Evolutionary conservation across 2,888 invertebrate genomes (phyloP).

Genomic region (Chaetogeoica ovagalla): DNA sequence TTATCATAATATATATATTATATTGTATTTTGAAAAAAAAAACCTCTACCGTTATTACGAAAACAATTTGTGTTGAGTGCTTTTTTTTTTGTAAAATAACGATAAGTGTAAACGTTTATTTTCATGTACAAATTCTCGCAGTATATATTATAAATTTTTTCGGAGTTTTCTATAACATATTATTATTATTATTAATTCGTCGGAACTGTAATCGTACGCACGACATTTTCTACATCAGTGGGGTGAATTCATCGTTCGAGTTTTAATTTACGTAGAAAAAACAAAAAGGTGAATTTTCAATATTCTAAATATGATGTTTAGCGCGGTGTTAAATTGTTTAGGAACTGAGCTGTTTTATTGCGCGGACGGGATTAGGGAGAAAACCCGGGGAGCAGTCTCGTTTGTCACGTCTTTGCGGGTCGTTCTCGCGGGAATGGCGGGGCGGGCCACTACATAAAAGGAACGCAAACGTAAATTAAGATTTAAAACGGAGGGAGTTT

Average conservation of each 20-base stretch:
- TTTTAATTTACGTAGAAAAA: too few relatives aligned
- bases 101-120: background rate
- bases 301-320: slow-evolving; percentile 22
- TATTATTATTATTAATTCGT: background rate
- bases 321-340: slow-evolving; percentile 21
- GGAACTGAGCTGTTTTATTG: slow-evolving; percentile 16
- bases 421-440: slow-evolving; percentile 25
- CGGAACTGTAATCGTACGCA: background rate
- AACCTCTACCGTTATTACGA: too few relatives aligned
- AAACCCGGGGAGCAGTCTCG: slow-evolving; percentile 25
- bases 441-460: slow-evolving; percentile 35
- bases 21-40: too few relatives aligned
- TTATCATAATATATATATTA: too few relatives aligned
- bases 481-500: slow-evolving; percentile 18
- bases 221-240: too few relatives aligned
- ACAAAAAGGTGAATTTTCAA: slow-evolving; percentile 5
- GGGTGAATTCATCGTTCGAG: too few relatives aligned
- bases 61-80: background rate
- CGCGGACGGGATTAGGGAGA: background rate
- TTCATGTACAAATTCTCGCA: too few relatives aligned
- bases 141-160: too few relatives aligned
- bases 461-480: slow-evolving; percentile 46
- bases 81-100: background rate
- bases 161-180: too few relatives aligned
- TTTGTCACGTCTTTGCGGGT: slow-evolving; percentile 38